These are phyloP conservation scores for Diglossa cyanea DNA, from an alignment of 2,797 vertebrate species.

Conservation along the genomic window DNA sequence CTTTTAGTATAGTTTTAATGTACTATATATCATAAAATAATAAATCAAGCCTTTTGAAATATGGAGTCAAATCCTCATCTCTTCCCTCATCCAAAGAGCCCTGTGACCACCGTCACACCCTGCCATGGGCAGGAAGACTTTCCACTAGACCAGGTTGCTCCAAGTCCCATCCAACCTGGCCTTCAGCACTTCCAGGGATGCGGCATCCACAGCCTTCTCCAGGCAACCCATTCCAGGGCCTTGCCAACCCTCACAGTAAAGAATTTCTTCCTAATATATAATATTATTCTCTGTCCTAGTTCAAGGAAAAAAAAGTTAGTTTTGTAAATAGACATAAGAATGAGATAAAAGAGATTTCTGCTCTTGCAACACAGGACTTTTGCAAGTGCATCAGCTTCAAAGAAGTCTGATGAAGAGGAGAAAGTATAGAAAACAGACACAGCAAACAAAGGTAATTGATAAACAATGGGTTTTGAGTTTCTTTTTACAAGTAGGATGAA, in stretches of 20 bases:
- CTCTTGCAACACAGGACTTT: neutral
- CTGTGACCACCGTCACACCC: too few species aligned
- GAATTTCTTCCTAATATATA: neutral
- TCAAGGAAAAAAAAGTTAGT: neutral
- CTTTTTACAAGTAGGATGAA: neutral
- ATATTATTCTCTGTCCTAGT: neutral
- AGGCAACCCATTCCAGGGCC: neutral
- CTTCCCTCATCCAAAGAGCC: too few species aligned
- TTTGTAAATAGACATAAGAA: neutral
- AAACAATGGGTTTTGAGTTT: neutral
- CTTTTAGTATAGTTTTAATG: too few species aligned
- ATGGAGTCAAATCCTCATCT: too few species aligned
- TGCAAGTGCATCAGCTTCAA: neutral
- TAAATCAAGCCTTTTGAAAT: too few species aligned
- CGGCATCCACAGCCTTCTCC: neutral
- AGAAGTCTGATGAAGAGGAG: neutral
- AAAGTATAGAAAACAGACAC: neutral
- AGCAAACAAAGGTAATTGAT: neutral
- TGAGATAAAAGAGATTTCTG: neutral
- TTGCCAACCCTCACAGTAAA: neutral
- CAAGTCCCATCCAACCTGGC: neutral
- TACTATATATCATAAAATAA: too few species aligned
- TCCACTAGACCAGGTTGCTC: neutral
- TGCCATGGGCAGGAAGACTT: neutral
- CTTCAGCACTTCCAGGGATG: neutral